Evolutionary conservation across 1,140 invertebrate species (phyloP), one percentile per base, ranked within the genome.

Genomic region (Choristoneura fumiferana): DNA sequence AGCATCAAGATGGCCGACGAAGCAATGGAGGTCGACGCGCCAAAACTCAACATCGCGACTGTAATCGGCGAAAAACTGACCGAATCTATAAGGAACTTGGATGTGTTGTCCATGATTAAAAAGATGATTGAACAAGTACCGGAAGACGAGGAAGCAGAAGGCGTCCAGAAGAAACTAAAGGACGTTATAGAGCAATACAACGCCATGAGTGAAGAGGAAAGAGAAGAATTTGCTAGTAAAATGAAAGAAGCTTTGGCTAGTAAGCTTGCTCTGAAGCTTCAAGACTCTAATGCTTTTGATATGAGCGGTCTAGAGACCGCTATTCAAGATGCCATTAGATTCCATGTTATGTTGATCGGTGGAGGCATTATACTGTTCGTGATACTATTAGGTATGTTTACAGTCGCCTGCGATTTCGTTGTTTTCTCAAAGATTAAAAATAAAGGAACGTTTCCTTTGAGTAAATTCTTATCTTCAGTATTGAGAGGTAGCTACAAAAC

Each of bases 131-230:
- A 63, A 0, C 29, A 52, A 6, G 54, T 53, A 6, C 65, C 72
- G 0, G 69, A 76, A 4, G 70, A 74, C 38, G 73, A 77, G 22
- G 70, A 78, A 9, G 67, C 75, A 0, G 68, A 64, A 8, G 76
- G 77, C 1, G 69, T 86, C 0, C 62, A 73, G 0, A 57, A 78
- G 1, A 87, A 88, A 58, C 22, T 91, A 1, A 58, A 71, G 8
- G 70, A 64, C 0, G 67, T 91, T 1, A 22, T 90, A 0, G 39
- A 72, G 0, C 69, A 83, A 33, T 91, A 87, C 53, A 67, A 81
- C n/a, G 45, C 64, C 1, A 69, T 91, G 67, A 40, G 61, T 1
- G 72, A 81, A 1, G 69, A 77, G 0, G 86, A 89, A 2, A 90
- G 84, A 12, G 52, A 57, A 1, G 39, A 78, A 5, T 90, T 91